Percentiles rank a stretch among this genome's conserved stretches.
Evolutionary conservation across 2,888 invertebrate species (phyloP).

Genomic region (Synanthedon andrenaeformis): DNA sequence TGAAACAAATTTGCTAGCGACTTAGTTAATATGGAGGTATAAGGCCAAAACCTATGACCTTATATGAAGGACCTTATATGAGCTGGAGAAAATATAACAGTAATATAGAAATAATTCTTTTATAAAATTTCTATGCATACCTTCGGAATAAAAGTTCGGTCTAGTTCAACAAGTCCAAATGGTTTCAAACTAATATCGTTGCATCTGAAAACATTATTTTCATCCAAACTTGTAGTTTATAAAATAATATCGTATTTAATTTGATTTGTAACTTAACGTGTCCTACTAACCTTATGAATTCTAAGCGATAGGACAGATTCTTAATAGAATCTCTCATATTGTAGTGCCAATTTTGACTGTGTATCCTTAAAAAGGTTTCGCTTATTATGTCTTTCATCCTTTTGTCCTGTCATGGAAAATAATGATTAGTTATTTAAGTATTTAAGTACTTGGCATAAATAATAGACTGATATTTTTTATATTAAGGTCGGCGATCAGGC

Average conservation of each 20-base stretch:
- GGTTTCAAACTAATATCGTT: background rate
- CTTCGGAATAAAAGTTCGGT: background rate
- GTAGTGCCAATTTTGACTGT: background rate
- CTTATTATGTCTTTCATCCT: background rate
- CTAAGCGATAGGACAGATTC: background rate
- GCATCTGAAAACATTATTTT: background rate
- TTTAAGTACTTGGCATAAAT: no score
- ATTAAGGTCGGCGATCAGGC: no score
- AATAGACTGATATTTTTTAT: no score
- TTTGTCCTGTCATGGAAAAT: background rate
- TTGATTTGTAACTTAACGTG: background rate
- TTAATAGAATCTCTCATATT: background rate
- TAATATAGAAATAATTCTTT: no score
- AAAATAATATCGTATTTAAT: background rate
- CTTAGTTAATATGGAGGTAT: no score
- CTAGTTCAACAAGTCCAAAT: background rate
- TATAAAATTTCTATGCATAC: background rate
- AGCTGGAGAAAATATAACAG: no score
- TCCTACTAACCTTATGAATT: conserved; percentile 2
- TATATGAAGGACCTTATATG: no score
- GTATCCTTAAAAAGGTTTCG: background rate
- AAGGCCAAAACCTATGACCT: no score
- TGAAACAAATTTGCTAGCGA: no score
- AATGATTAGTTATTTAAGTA: no score
- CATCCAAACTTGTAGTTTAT: background rate